Evolutionary conservation across 2,797 vertebrate species (phyloP).

Genomic region (Lacerta bilineata): DNA sequence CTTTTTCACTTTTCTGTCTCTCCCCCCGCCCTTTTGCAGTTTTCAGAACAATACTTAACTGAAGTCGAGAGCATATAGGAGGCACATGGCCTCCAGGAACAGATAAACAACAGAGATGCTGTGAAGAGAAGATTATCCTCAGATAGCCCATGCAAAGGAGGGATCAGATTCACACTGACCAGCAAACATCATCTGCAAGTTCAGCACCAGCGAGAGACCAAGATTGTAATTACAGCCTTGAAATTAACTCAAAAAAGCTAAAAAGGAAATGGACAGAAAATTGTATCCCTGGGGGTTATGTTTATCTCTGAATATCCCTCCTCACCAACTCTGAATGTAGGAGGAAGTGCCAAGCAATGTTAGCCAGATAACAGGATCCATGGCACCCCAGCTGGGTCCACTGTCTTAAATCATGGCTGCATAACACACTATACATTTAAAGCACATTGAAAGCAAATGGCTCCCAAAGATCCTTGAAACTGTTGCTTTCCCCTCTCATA

Average conservation of each 20-base stretch:
- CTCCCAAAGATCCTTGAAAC: no score
- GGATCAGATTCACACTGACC: not conserved
- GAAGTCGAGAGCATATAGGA: not conserved
- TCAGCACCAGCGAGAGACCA: not conserved
- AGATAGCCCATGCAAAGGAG: not conserved
- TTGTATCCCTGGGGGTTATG: not conserved
- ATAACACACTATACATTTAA: not conserved
- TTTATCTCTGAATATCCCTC: not conserved
- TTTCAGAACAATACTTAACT: not conserved
- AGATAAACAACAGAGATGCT: rapidly evolving
- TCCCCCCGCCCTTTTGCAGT: not conserved
- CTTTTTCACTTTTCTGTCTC: not conserved
- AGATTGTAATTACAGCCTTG: slow-evolving; percentile 8
- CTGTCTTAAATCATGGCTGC: no score
- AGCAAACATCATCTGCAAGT: not conserved
- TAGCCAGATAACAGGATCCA: no score
- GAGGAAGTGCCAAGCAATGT: no score
- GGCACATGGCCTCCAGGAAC: not conserved
- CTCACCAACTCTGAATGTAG: not conserved
- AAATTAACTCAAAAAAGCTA: not conserved
- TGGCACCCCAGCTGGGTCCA: not conserved
- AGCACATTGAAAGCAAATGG: not conserved
- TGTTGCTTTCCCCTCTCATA: not conserved
- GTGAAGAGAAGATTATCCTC: slow-evolving; percentile 9
- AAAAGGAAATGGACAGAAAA: slow-evolving; percentile 6